These are phyloP conservation scores for Polyploca ridens DNA, from an alignment of 2,888 invertebrate species.

Conservation along the genomic window DNA sequence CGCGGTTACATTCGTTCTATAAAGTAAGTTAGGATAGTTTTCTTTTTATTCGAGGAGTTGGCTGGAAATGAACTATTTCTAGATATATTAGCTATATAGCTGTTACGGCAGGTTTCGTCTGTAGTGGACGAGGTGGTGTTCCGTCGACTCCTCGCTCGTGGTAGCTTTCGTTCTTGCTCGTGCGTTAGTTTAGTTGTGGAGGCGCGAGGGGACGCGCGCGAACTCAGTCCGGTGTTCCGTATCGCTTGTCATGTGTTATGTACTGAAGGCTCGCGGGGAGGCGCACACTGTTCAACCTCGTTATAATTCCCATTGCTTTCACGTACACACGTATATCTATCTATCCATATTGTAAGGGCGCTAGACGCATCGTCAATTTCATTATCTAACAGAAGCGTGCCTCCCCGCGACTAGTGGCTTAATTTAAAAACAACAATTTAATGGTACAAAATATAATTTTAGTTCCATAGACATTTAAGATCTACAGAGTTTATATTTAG, in stretches of 20 bases:
- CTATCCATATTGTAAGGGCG: neutral
- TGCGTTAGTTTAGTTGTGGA: constrained; percentile 6
- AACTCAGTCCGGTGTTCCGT: constrained; percentile 45
- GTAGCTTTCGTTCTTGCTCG: constrained; percentile 21
- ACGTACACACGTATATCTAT: neutral
- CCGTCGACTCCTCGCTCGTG: constrained; percentile 15
- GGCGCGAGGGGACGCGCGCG: constrained; percentile 23
- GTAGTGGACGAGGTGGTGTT: constrained; percentile 10
- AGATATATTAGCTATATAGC: constrained; percentile 16
- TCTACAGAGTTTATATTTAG: constrained; percentile 79
- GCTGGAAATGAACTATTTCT: constrained; percentile 1
- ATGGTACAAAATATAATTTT: constrained; percentile 82
- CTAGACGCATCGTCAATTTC: neutral
- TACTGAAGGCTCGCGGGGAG: constrained; percentile 44
- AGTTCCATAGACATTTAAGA: constrained; percentile 80
- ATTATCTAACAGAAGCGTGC: constrained; percentile 24
- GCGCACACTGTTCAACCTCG: constrained; percentile 24
- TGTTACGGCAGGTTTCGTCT: neutral
- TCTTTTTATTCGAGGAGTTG: constrained; percentile 16
- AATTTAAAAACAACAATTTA: constrained; percentile 70
- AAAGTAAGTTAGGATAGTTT: constrained; percentile 63
- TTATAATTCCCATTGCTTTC: neutral
- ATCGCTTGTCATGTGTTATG: constrained; percentile 43
- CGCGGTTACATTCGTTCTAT: constrained; percentile 44
- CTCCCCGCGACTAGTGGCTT: constrained; percentile 63